phyloP scores from a whole-genome alignment of 2,888 invertebrate species.

The Nudaria mundana region DNA sequence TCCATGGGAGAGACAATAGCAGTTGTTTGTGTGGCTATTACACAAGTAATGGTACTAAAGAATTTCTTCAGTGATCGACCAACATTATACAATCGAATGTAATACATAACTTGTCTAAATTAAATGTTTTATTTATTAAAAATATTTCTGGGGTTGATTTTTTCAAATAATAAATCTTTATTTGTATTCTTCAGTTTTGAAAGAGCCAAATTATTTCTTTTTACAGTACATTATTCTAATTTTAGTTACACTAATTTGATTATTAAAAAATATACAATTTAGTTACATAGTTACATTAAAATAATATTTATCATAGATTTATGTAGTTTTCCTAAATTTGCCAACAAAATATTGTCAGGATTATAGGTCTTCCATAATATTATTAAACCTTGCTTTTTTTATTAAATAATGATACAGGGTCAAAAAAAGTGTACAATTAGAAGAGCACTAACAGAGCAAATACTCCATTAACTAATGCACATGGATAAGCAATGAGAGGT shows the following conservation, averaged over 20 bases:
- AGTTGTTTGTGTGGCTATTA: constrained; percentile 91
- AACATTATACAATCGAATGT: constrained; percentile 68
- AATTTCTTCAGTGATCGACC: constrained; percentile 90
- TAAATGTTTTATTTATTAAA: constrained; percentile 65
- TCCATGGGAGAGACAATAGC: constrained; percentile 93
- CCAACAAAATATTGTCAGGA: too few relatives aligned
- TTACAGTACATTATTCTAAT: too few relatives aligned
- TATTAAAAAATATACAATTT: constrained; percentile 3
- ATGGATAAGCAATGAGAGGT: constrained; percentile 94
- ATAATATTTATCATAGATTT: too few relatives aligned
- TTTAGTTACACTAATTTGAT: neutral
- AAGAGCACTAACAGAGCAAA: constrained; percentile 96
- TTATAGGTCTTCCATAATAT: too few relatives aligned
- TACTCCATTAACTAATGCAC: constrained; percentile 94
- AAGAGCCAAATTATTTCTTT: neutral
- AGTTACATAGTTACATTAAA: too few relatives aligned
- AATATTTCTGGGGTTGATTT: constrained; percentile 45
- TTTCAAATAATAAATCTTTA: neutral
- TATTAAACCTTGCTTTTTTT: too few relatives aligned
- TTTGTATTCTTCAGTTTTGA: too few relatives aligned
- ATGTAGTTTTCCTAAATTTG: too few relatives aligned
- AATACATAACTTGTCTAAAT: constrained; percentile 53
- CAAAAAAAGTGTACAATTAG: constrained; percentile 62
- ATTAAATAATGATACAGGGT: neutral
- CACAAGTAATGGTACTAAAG: constrained; percentile 94